Base-by-base conservation (phyloP, 2,888 invertebrate genomes). In the Rhamnusium bicolor region DNA sequence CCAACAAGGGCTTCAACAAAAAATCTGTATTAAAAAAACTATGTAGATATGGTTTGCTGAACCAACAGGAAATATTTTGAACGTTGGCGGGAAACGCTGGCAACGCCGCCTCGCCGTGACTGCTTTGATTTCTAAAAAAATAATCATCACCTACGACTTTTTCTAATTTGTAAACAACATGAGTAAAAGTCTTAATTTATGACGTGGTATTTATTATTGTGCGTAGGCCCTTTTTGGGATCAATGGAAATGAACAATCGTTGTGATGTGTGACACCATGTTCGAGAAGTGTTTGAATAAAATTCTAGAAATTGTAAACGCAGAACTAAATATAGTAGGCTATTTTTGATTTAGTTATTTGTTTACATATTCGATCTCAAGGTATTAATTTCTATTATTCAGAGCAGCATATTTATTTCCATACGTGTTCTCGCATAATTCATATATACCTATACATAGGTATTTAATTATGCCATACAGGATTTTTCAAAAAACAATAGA, bases 151-250 rank as follows among this genome's bases (percentile, higher is more conserved):
- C 65, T 53, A 65, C 65, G 53, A 65, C 32, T 63, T 65, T 63
- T 65, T 65, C 65, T 21, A 32, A 65, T 53, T 65, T 32, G 65
- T 65, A 65, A 65, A 65, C 6, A 24, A n/a, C 53, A 65, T 18
- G 53, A 53, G 53, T 53, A 63, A 27, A 53, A 65, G 49, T 27
- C 14, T 16, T 46, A 14, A n/a, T 47, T 24, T 12, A n/a, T 65
- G 65, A 65, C 65, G 65, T 65, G 27, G 47, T 27, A 18, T 63
- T 63, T 63, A 27, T 27, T 14, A 49, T 65, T 12, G 18, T 12
- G 65, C 53, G 65, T 65, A 65, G 65, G 65, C 65, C 65, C 14
- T 49, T 40, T 32, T 12, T 53, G 29, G 32, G 19, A 18, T 51
- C 27, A 65, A 32, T 53, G 53, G 18, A 51, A 32, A 21, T 12